Base-by-base conservation (phyloP, 2,888 invertebrate genomes). In the Anthophora plumipes region DNA sequence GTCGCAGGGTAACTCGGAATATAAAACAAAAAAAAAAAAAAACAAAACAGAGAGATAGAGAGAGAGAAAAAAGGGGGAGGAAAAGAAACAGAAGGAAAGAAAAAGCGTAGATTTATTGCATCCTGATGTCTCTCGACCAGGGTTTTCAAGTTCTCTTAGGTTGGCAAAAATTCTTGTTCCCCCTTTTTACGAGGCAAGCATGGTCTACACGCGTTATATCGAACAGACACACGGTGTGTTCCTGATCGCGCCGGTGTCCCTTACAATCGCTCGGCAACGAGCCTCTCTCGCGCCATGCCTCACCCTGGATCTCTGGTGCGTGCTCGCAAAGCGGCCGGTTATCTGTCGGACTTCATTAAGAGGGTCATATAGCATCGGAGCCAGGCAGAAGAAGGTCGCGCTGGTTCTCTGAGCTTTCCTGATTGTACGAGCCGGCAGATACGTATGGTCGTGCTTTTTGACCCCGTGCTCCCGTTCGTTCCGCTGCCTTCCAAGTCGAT, bases 321-420 rank as follows among this genome's bases (percentile, higher is more conserved):
- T 78, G 77, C 78, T 70, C 78, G 31, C 31, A 4, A 31, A 31
- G 31, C 31, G 31, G 31, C 31, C 31, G 60, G 80, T 82, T 80
- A 80, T 86, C 82, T 88, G 87, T 87, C 87, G 69, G 82, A 77
- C 87, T 88, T 87, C 88, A 81, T 87, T 87, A 87, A 84, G 88
- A 80, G 82, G 84, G 82, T 86, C 85, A 80, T 86, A 87, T 86
- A 86, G 76, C 86, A 85, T 70, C 75, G 31, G 4, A 83, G n/a
- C 55, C 59, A 57, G 54, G 37, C 46, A 80, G 50, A 64, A 82
- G 80, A 86, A 85, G 77, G 80, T 72, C 77, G 41, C 25, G 59
- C 12, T 43, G 31, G 39, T 43, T 61, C 61, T 41, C 70, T 14
- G 63, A n/a, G 72, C 76, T 77, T 72, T 57, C 69, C 69, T 77